A percentile compares a stretch with the other conserved stretches of the same genome.
These are phyloP conservation scores for Egretta garzetta DNA, from an alignment of 2,113 vertebrate species.

Conservation along the genomic window DNA sequence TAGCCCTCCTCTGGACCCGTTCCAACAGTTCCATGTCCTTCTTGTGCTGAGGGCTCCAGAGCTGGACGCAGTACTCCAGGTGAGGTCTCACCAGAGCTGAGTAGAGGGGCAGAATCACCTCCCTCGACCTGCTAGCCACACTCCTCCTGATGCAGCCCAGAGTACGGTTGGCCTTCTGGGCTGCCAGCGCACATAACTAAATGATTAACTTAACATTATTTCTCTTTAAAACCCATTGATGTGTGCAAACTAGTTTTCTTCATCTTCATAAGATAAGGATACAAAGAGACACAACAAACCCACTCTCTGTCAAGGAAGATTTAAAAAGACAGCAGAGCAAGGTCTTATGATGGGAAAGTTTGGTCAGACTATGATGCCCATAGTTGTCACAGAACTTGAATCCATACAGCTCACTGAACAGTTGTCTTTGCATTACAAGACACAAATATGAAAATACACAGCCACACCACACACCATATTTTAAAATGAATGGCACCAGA, in stretches of 20 bases:
- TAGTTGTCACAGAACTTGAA: not conserved
- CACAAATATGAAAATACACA: not conserved
- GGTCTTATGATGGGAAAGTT: not conserved
- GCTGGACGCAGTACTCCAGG: no score
- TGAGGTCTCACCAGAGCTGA: no score
- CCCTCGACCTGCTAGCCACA: no score
- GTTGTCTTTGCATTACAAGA: not conserved
- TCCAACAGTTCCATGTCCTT: no score
- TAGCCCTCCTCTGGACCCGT: no score
- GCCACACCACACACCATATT: not conserved
- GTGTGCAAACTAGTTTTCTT: not conserved
- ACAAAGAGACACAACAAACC: not conserved
- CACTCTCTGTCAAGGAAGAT: not conserved
- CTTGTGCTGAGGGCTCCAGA: no score
- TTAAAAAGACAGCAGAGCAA: not conserved
- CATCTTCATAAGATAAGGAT: not conserved
- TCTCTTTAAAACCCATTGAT: not conserved
- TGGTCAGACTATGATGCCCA: not conserved
- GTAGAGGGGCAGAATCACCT: no score
- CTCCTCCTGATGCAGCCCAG: no score
- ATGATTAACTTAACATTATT: not conserved
- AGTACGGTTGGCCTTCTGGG: no score
- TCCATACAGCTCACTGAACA: not conserved
- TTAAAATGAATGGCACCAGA: not conserved
- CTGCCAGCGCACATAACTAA: no score